Conservation (phyloP, 2,797 vertebrate species). For the Chanos chanos region DNA sequence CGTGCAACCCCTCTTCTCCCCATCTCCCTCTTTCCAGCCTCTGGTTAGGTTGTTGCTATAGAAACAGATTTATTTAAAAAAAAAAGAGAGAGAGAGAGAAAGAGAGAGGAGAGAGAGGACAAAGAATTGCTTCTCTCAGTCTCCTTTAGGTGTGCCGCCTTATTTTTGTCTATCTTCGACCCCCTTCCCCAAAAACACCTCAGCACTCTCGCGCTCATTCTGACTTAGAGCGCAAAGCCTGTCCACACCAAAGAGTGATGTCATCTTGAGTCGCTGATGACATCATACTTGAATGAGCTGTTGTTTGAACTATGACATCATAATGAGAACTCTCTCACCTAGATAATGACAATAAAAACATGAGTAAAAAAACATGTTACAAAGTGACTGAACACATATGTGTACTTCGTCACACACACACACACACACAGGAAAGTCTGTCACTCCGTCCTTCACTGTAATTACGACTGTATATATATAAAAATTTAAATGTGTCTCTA, state of each 20-base stretch:
- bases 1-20: constrained; percentile 60
- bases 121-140: too few species aligned
- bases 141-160: too few species aligned
- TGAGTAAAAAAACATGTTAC: background rate
- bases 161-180: constrained; percentile 14
- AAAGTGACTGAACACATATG: background rate
- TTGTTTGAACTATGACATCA: background rate
- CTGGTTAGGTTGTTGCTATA: constrained; percentile 75
- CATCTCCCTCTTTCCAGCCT: constrained; percentile 54
- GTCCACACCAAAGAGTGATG: too few species aligned
- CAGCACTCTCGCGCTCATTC: background rate
- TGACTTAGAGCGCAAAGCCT: too few species aligned
- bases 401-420: constrained; percentile 7
- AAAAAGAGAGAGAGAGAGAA: constrained; percentile 47
- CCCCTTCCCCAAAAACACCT: constrained; percentile 12
- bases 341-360: too few species aligned
- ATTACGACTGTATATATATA: background rate
- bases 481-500: background rate
- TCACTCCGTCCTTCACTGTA: constrained; percentile 2
- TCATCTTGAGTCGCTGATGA: too few species aligned
- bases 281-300: too few species aligned
- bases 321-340: background rate
- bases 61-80: constrained; percentile 79
- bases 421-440: background rate
- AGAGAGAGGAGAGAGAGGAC: too few species aligned